Evolutionary conservation across 2,797 vertebrate species (phyloP).

Genomic region (Ctenopoma kingsleyae): DNA sequence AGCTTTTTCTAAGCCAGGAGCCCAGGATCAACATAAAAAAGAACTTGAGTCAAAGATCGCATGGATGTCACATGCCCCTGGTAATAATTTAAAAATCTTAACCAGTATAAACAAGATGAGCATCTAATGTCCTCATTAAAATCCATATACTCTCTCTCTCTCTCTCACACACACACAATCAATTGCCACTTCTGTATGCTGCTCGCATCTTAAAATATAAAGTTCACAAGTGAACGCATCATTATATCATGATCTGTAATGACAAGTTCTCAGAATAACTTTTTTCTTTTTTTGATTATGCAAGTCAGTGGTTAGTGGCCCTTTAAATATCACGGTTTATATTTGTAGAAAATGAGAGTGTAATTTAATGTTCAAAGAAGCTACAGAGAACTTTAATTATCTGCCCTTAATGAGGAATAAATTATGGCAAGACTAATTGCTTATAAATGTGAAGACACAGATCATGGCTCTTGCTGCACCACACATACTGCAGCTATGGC

Average conservation of each 20-base stretch:
- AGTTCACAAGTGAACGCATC: slow-evolving; percentile 79
- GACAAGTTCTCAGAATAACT: slow-evolving; percentile 84
- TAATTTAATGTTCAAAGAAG: slow-evolving; percentile 87
- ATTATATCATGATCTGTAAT: slow-evolving; percentile 83
- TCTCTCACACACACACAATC: slow-evolving; percentile 68
- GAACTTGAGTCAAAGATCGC: slow-evolving; percentile 26
- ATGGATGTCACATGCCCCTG: slow-evolving; percentile 37
- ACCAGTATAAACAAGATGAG: slow-evolving; percentile 62
- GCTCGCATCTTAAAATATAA: slow-evolving; percentile 65
- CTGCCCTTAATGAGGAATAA: slow-evolving; percentile 84
- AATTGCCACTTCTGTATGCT: slow-evolving; percentile 66
- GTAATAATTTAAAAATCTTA: slow-evolving; percentile 52
- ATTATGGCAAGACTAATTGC: slow-evolving; percentile 86
- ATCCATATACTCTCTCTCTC: slow-evolving; percentile 58
- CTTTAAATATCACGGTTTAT: slow-evolving; percentile 83
- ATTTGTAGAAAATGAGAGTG: slow-evolving; percentile 82
- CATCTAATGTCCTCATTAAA: slow-evolving; percentile 75
- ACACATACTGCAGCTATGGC: slow-evolving; percentile 53
- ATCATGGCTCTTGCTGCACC: slow-evolving; percentile 77
- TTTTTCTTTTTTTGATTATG: slow-evolving; percentile 76
- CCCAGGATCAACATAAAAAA: slow-evolving; percentile 1
- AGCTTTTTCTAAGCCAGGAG: background rate
- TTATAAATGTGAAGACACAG: slow-evolving; percentile 86
- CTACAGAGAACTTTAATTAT: slow-evolving; percentile 86
- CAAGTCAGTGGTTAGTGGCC: slow-evolving; percentile 81